These are phyloP conservation scores for Diadegma fenestrale DNA, from an alignment of 2,888 invertebrate species.

Conservation along the genomic window DNA sequence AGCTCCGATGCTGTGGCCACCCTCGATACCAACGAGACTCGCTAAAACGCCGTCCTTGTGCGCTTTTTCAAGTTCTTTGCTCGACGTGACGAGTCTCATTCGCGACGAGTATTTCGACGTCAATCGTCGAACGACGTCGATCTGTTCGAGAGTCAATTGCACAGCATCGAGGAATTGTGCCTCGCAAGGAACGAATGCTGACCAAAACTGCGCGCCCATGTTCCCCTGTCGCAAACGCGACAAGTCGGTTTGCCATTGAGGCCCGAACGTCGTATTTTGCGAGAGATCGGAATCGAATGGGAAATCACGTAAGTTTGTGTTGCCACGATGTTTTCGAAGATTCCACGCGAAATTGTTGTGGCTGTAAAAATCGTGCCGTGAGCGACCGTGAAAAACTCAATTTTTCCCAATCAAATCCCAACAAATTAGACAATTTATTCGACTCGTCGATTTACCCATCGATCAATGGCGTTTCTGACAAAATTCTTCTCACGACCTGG, in stretches of 20 bases:
- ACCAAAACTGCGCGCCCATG: slow-evolving; percentile 86
- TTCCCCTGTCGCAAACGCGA: slow-evolving; percentile 85
- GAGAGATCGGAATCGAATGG: slow-evolving; percentile 84
- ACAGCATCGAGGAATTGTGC: slow-evolving; percentile 89
- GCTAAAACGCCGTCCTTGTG: slow-evolving; percentile 87
- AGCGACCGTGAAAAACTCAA: not conserved
- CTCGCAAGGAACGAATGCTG: slow-evolving; percentile 86
- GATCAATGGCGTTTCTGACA: slow-evolving; percentile 86
- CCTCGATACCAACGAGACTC: slow-evolving; percentile 88
- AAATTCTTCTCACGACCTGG: slow-evolving; percentile 86
- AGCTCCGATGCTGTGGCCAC: slow-evolving; percentile 89
- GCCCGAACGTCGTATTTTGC: slow-evolving; percentile 80
- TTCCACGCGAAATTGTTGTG: slow-evolving; percentile 85
- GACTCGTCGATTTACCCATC: slow-evolving; percentile 84
- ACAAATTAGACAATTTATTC: not conserved
- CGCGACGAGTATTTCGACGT: slow-evolving; percentile 85
- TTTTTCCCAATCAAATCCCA: not conserved
- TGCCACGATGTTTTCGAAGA: slow-evolving; percentile 82
- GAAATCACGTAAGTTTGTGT: slow-evolving; percentile 81
- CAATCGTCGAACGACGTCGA: slow-evolving; percentile 88
- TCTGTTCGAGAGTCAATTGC: slow-evolving; percentile 88
- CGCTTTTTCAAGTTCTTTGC: slow-evolving; percentile 87
- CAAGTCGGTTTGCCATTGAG: slow-evolving; percentile 86
- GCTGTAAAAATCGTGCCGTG: slow-evolving; percentile 64
- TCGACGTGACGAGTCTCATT: slow-evolving; percentile 86